These are phyloP conservation scores for Charanyca ferruginea DNA, from an alignment of 2,888 invertebrate species.

Conservation along the genomic window DNA sequence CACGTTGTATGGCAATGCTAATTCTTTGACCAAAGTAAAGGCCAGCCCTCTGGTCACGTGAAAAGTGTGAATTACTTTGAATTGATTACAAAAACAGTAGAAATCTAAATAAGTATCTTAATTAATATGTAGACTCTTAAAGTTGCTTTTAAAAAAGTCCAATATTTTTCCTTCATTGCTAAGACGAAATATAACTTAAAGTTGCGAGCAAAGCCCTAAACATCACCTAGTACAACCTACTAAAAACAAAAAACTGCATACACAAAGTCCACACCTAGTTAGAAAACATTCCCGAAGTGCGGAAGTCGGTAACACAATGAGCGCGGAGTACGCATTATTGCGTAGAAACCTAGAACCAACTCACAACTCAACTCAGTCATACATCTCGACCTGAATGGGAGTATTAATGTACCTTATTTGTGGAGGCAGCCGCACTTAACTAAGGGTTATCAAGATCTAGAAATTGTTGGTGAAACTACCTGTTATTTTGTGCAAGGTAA, in stretches of 20 bases:
- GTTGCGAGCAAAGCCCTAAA: not conserved
- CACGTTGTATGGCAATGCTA: too few species aligned
- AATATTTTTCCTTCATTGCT: too few species aligned
- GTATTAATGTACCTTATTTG: constrained; percentile 65
- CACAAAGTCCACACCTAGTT: constrained; percentile 38
- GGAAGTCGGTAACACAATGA: constrained; percentile 58
- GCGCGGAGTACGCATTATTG: constrained; percentile 49
- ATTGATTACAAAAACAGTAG: too few species aligned
- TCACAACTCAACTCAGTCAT: constrained; percentile 57
- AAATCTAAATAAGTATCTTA: too few species aligned
- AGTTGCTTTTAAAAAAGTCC: too few species aligned
- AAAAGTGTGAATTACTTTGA: too few species aligned
- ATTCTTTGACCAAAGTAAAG: too few species aligned
- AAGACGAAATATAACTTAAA: too few species aligned
- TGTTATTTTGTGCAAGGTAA: constrained; percentile 44
- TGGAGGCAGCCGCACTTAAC: constrained; percentile 50
- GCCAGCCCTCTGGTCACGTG: too few species aligned
- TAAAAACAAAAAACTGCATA: constrained; percentile 5
- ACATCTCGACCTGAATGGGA: constrained; percentile 56
- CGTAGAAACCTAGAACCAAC: constrained; percentile 35
- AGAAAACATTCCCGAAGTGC: constrained; percentile 50
- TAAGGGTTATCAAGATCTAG: constrained; percentile 60
- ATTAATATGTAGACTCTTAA: too few species aligned
- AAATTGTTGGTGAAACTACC: constrained; percentile 52
- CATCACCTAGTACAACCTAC: not conserved